phyloP scores from a whole-genome alignment of 2,113 vertebrate species.

The Tragelaphus scriptus region DNA sequence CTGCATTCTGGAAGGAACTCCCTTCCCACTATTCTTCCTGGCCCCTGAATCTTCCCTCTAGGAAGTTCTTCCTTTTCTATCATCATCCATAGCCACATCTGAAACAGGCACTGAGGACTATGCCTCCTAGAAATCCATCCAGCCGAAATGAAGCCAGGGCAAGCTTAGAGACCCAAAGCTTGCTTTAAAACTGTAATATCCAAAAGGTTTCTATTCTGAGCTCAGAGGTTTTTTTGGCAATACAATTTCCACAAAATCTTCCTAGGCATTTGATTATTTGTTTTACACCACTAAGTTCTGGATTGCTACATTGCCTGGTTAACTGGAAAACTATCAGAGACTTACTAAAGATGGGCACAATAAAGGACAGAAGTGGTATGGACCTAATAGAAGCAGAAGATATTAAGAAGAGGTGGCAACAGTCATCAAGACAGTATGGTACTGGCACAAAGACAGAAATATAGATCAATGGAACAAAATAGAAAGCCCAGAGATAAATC shows the following conservation, averaged over 20 bases:
- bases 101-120: neutral
- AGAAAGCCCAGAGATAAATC: no score
- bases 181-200: neutral
- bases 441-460: no score
- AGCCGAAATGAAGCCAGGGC: neutral
- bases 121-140: neutral
- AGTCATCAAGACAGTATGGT: no score
- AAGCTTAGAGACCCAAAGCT: neutral
- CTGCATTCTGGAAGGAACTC: neutral
- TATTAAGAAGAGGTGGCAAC: neutral
- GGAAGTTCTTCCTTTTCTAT: neutral
- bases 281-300: neutral
- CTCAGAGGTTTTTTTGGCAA: neutral
- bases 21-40: neutral
- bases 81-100: neutral
- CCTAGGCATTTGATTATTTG: neutral
- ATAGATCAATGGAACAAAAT: no score
- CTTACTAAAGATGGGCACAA: neutral
- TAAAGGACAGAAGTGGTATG: neutral
- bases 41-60: neutral
- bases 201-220: neutral
- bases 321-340: neutral
- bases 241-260: neutral
- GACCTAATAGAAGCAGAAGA: neutral
- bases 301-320: neutral